Evolutionary conservation across 2,797 vertebrate genomes (phyloP).

Genomic region (Scolopax rusticola): DNA sequence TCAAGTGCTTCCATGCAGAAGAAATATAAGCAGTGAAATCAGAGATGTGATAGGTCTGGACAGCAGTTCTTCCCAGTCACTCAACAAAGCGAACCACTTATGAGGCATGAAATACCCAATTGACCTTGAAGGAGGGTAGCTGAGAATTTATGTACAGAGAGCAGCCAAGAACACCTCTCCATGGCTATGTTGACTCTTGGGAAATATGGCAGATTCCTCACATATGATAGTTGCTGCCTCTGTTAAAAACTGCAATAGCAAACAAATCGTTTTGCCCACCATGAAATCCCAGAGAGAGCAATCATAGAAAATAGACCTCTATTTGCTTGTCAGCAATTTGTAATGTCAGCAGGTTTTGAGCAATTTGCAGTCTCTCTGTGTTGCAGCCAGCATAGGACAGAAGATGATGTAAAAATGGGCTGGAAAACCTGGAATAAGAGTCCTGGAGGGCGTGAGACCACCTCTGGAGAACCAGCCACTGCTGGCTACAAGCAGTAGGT

Average conservation of each 20-base stretch:
- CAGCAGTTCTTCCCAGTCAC: background rate
- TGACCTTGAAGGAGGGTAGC: conserved; percentile 30
- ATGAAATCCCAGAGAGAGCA: background rate
- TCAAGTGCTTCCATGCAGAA: background rate
- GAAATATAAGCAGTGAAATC: conserved; percentile 12
- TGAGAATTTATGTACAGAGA: conserved; percentile 5
- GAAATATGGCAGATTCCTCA: background rate
- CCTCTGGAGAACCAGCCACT: background rate
- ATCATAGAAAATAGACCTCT: conserved; percentile 9
- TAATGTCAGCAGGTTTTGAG: background rate
- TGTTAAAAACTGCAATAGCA: background rate
- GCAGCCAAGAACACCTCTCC: background rate
- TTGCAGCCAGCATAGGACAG: background rate
- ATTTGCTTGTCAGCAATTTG: conserved; percentile 1
- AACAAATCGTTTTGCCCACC: background rate
- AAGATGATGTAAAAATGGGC: background rate
- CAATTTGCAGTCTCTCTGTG: background rate
- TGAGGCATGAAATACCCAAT: background rate
- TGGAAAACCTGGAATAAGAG: background rate
- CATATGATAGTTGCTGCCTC: background rate
- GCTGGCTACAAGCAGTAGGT: background rate
- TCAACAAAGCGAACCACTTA: background rate
- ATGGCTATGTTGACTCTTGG: background rate
- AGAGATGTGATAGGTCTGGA: background rate
- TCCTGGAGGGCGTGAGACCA: accelerated